Conservation (phyloP, 2,113 vertebrate species). For the Macquaria ambigua region DNA sequence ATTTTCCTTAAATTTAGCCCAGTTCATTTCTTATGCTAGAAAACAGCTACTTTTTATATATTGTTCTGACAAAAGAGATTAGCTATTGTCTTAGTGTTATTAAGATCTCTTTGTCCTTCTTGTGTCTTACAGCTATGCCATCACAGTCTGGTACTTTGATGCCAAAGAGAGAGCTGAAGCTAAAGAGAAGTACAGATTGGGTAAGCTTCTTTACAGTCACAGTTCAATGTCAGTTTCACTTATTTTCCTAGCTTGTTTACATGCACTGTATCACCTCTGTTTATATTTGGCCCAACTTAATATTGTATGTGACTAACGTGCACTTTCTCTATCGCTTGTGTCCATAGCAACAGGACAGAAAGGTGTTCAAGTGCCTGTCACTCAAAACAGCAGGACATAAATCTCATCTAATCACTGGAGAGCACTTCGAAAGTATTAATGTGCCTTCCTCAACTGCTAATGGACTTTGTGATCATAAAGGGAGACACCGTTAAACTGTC, state of each 20-base stretch:
- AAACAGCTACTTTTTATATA: neutral
- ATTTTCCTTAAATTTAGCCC: neutral
- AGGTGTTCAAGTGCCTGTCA: constrained; percentile 87
- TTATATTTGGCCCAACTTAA: neutral
- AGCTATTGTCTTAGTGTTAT: neutral
- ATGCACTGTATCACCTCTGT: neutral
- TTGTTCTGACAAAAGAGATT: neutral
- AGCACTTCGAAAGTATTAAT: constrained; percentile 57
- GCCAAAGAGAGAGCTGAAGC: constrained; percentile 92
- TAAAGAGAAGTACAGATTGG: constrained; percentile 90
- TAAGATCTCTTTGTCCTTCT: constrained; percentile 4
- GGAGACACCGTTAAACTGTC: constrained; percentile 48
- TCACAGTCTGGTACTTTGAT: constrained; percentile 97
- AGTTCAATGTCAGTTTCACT: neutral
- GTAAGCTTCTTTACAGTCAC: constrained; percentile 70
- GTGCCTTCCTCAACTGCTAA: constrained; percentile 74
- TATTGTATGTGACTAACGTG: constrained; percentile 5
- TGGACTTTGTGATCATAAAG: constrained; percentile 48
- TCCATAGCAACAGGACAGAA: constrained; percentile 88
- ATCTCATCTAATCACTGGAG: constrained; percentile 49
- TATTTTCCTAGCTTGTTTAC: neutral
- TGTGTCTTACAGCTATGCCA: constrained; percentile 88
- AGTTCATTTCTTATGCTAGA: neutral
- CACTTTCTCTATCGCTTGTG: constrained; percentile 40
- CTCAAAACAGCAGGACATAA: constrained; percentile 85